Percentiles rank a stretch among this genome's conserved stretches.
Conservation (phyloP, 2,888 invertebrate species). For the Hypsopygia costalis region DNA sequence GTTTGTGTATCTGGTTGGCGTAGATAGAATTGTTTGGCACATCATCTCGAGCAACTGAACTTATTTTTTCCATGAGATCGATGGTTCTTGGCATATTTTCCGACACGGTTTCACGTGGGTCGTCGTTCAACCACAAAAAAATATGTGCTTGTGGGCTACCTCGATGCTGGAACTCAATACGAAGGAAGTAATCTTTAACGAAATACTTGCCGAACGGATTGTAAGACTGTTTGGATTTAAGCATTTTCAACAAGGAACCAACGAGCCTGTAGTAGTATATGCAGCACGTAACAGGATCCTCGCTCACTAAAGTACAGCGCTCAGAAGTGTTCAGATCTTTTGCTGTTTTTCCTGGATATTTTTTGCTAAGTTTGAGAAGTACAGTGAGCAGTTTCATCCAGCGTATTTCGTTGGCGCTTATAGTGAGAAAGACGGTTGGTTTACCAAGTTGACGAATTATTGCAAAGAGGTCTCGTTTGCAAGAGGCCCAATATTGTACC, state of each 20-base stretch:
- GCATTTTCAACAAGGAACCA: slow-evolving; percentile 20
- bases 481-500: slow-evolving; percentile 41
- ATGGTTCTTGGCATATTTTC: no score
- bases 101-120: slow-evolving; percentile 29
- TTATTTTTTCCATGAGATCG: no score
- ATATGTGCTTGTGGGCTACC: slow-evolving; percentile 51
- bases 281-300: slow-evolving; percentile 13
- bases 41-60: no score
- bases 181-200: slow-evolving; percentile 37
- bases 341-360: no score
- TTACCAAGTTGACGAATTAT: slow-evolving; percentile 37
- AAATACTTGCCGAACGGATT: slow-evolving; percentile 36
- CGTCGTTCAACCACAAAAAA: slow-evolving; percentile 46
- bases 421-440: slow-evolving; percentile 34
- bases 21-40: no score
- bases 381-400: slow-evolving; percentile 38
- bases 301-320: no score
- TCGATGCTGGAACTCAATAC: slow-evolving; percentile 47
- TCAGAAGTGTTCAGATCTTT: no score
- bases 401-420: slow-evolving; percentile 49
- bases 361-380: slow-evolving; percentile 33
- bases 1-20: slow-evolving; percentile 35
- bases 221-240: slow-evolving; percentile 27
- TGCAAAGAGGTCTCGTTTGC: slow-evolving; percentile 39
- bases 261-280: slow-evolving; percentile 38